phyloP scores from a whole-genome alignment of 1,140 invertebrate genomes.

The Calliopsis andreniformis region DNA sequence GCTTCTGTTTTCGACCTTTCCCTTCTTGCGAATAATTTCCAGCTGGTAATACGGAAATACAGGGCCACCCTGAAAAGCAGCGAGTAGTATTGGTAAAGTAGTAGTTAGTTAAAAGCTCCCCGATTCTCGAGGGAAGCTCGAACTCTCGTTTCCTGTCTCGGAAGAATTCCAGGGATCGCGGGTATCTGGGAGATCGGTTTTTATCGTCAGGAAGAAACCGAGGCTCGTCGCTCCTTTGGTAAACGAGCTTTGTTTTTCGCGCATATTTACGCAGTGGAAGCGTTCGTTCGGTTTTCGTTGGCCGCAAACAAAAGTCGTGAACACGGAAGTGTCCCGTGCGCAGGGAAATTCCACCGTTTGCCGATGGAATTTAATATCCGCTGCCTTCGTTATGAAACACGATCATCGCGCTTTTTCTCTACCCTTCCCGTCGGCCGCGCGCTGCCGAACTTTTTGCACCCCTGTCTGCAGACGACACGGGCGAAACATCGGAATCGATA shows the following conservation, averaged over 20 bases:
- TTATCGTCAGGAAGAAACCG: not conserved
- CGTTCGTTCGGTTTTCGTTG: conserved; percentile 33
- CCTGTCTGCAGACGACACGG: not conserved
- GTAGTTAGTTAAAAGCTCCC: no score
- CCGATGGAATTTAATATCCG: conserved; percentile 66
- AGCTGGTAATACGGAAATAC: no score
- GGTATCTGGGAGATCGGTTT: not conserved
- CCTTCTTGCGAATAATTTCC: no score
- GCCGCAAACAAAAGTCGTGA: conserved; percentile 63
- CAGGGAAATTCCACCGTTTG: conserved; percentile 60
- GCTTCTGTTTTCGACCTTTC: no score
- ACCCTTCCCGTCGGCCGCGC: conserved; percentile 12
- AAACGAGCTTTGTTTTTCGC: conserved; percentile 60
- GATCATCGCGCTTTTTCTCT: conserved; percentile 49
- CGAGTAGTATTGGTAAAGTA: no score
- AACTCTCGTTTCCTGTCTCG: no score
- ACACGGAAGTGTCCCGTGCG: conserved; percentile 57
- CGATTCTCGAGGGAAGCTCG: no score
- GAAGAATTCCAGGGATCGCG: not conserved
- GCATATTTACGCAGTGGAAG: conserved; percentile 48
- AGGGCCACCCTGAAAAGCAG: no score
- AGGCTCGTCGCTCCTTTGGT: conserved; percentile 16
- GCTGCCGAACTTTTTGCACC: conserved; percentile 15
- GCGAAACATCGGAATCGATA: conserved; percentile 28
- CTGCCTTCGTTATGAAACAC: conserved; percentile 66